phyloP scores from a whole-genome alignment of 2,888 invertebrate genomes.

The Drosophila kokeensis region DNA sequence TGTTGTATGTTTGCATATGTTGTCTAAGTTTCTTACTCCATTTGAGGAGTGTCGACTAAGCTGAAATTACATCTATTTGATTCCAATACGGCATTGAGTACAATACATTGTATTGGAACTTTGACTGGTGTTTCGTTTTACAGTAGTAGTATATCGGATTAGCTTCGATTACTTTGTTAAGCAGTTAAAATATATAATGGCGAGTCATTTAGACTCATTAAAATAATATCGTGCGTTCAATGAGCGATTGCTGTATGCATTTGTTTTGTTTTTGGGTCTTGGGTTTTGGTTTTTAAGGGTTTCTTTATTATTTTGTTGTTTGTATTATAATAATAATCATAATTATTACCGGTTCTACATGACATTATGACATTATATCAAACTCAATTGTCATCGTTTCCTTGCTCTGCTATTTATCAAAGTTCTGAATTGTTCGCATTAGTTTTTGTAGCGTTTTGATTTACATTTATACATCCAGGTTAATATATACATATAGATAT shows the following conservation, averaged over 20 bases:
- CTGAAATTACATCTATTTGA: slow-evolving; percentile 22
- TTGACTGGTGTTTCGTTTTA: slow-evolving; percentile 35
- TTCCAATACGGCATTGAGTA: slow-evolving; percentile 22
- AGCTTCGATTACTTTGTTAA: slow-evolving; percentile 29
- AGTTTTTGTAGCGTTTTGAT: slow-evolving; percentile 20
- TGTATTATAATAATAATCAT: slow-evolving; percentile 72
- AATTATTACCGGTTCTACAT: slow-evolving; percentile 65
- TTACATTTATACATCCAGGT: slow-evolving; percentile 67
- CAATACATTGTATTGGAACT: slow-evolving; percentile 14
- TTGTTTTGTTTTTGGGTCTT: slow-evolving; percentile 5
- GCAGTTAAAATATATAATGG: slow-evolving; percentile 13
- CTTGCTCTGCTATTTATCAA: slow-evolving; percentile 44
- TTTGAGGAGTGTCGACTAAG: slow-evolving; percentile 12
- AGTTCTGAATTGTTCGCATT: slow-evolving; percentile 50
- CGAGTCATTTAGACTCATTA: slow-evolving; percentile 14
- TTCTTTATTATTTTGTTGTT: slow-evolving; percentile 67
- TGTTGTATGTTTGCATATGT: slow-evolving; percentile 4
- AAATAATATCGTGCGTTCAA: slow-evolving; percentile 20
- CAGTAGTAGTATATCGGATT: slow-evolving; percentile 14
- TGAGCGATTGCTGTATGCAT: slow-evolving; percentile 9
- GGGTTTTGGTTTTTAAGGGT: slow-evolving; percentile 47
- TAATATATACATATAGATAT: slow-evolving; percentile 38
- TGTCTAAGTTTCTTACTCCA: slow-evolving; percentile 23
- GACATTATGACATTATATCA: slow-evolving; percentile 35
- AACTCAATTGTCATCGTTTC: slow-evolving; percentile 41